Evolutionary conservation across 2,888 invertebrate genomes (phyloP).

Genomic region (Ophraella communa): DNA sequence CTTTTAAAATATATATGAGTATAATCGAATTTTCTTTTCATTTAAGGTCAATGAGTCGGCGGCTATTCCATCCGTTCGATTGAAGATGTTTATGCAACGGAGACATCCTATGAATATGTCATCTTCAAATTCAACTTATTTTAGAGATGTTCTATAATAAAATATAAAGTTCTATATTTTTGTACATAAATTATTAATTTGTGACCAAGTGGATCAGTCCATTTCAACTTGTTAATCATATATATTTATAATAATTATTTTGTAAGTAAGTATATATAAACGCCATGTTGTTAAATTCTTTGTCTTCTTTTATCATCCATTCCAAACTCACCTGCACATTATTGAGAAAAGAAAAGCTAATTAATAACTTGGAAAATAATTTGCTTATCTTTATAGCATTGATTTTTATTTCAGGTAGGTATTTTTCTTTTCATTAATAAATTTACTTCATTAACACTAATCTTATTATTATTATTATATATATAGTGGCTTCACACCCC

Average conservation of each 20-base stretch:
- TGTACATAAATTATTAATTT: constrained; percentile 5
- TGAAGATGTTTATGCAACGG: constrained; percentile 59
- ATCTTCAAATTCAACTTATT: constrained; percentile 48
- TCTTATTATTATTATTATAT: too few species aligned
- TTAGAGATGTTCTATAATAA: constrained; percentile 41
- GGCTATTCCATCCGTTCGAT: constrained; percentile 54
- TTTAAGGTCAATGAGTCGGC: constrained; percentile 38
- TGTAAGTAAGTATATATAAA: constrained; percentile 15
- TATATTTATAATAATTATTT: constrained; percentile 15
- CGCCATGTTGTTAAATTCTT: constrained; percentile 1
- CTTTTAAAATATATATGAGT: too few species aligned
- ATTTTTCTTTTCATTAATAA: too few species aligned
- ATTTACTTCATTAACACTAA: too few species aligned
- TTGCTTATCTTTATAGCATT: too few species aligned
- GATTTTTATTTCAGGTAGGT: too few species aligned
- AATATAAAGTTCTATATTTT: neutral
- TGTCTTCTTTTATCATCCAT: neutral
- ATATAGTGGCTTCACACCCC: too few species aligned
- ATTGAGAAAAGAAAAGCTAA: too few species aligned
- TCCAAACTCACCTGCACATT: neutral
- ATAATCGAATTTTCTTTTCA: constrained; percentile 32
- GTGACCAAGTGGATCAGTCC: constrained; percentile 14
- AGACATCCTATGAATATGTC: constrained; percentile 55
- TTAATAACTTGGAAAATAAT: too few species aligned
- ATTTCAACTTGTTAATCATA: constrained; percentile 20